Base-by-base conservation (phyloP, 2,888 invertebrate genomes). In the Aphrophora alni region DNA sequence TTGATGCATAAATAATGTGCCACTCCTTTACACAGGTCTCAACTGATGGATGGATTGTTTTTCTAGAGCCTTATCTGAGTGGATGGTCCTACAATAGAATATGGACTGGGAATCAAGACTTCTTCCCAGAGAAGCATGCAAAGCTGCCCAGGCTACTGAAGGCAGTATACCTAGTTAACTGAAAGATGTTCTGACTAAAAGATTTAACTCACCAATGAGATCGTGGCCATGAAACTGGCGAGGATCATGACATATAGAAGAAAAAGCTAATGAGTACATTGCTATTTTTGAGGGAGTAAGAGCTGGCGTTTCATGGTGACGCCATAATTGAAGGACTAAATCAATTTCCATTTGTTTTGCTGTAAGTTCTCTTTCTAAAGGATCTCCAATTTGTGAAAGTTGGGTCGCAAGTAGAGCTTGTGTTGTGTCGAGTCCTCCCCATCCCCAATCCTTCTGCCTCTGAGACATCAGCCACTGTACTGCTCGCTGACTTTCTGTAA, bases 311-410 rank as follows among this genome's bases (percentile, higher is more conserved):
- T 75, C 78, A 14, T 83, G 82, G 70, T 83, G 79, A 93, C 94
- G 93, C 90, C 95, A 95, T 84, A 97, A 91, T 89, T 95, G 92
- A 77, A 96, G 91, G 75, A 96, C 91, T 81, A 96, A 93, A 87
- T 97, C 96, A 76, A 97, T 92, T 88, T 97, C 96, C 93, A 97
- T 93, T 88, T 96, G 95, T 87, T 97, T 97, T 38, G 93, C 93
- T 24, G 94, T 94, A 75, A 97, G 91, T 87, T 94, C 93, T 89
- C 94, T 91, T 87, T 94, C 94, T 81, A 93, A 87, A 0, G 92
- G 90, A 21, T 91, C 91, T 83, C 91, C 86, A 81, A 89, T 87
- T 86, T 92, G 91, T 68, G 89, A 89, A 85, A 94, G 91, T 88
- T 95, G 94, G 80, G 96, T 90, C 38, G 96, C 95, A 69, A 95